phyloP scores from a whole-genome alignment of 2,797 vertebrate species.

The Enteromius fasciolatus region DNA sequence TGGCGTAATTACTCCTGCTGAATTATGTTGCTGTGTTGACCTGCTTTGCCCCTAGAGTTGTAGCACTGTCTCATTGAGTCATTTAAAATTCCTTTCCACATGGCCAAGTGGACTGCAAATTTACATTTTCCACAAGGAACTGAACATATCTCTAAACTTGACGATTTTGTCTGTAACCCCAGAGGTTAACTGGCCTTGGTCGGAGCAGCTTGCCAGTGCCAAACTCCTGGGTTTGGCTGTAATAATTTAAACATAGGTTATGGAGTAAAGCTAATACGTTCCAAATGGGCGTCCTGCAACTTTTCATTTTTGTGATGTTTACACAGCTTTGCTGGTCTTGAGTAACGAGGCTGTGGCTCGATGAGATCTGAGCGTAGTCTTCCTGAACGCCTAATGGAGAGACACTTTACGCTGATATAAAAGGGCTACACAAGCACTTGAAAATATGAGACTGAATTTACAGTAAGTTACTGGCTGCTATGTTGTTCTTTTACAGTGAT shows the following conservation, averaged over 20 bases:
- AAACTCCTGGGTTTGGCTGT: conserved; percentile 77
- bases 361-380: conserved; percentile 38
- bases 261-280: conserved; percentile 69
- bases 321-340: conserved; percentile 76
- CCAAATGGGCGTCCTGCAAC: conserved; percentile 71
- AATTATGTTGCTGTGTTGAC: conserved; percentile 41
- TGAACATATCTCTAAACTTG: conserved; percentile 46
- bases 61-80: conserved; percentile 28
- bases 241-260: conserved; percentile 73
- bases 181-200: conserved; percentile 74
- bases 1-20: conserved; percentile 12
- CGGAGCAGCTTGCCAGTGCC: conserved; percentile 64
- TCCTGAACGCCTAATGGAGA: conserved; percentile 54
- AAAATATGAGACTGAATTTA: conserved; percentile 5
- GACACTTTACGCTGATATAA: conserved; percentile 47
- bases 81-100: conserved; percentile 34
- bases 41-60: conserved; percentile 20
- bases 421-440: conserved; percentile 26
- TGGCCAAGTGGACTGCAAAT: conserved; percentile 32
- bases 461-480: background rate
- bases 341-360: conserved; percentile 63
- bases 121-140: conserved; percentile 54
- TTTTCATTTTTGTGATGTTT: conserved; percentile 76
- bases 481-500: background rate
- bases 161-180: conserved; percentile 55